These are phyloP conservation scores for Mesaphorura yosii DNA, from an alignment of 1,140 invertebrate species.

Conservation along the genomic window DNA sequence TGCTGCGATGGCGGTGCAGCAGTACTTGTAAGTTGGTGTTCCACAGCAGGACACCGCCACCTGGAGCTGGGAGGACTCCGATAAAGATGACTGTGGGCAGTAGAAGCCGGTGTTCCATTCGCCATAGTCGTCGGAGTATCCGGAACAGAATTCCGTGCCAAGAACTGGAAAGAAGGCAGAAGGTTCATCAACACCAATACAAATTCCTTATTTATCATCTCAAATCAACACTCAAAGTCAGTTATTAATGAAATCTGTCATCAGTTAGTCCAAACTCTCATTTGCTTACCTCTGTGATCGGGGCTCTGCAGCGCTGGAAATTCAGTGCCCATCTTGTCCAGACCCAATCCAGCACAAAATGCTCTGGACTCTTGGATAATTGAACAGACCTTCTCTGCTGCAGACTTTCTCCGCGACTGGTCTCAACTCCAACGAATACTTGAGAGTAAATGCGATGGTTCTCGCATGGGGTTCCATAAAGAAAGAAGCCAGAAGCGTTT, in stretches of 20 bases:
- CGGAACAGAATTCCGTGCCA: constrained; percentile 38
- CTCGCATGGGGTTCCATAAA: too few species aligned
- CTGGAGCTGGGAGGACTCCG: constrained; percentile 31
- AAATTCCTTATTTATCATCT: not conserved
- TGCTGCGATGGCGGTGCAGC: constrained; percentile 33
- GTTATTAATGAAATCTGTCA: not conserved
- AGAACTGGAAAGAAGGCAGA: constrained; percentile 34
- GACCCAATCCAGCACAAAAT: not conserved
- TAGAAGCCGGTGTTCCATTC: constrained; percentile 43
- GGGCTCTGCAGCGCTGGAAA: too few species aligned
- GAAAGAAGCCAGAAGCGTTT: too few species aligned
- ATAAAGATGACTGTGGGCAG: constrained; percentile 37
- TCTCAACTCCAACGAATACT: too few species aligned
- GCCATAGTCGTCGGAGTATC: constrained; percentile 38
- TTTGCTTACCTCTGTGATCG: too few species aligned
- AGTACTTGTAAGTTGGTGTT: constrained; percentile 38
- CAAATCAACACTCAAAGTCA: not conserved
- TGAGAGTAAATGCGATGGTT: too few species aligned
- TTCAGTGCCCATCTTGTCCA: not conserved
- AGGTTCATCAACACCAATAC: not conserved
- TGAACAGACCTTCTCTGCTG: too few species aligned
- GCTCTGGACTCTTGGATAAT: too few species aligned
- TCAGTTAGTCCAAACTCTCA: not conserved
- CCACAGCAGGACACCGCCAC: constrained; percentile 40
- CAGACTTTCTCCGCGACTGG: too few species aligned